Evolutionary conservation across 2,888 invertebrate genomes (phyloP), one percentile per base, ranked within the genome.

Genomic region (Chrysolina americana): DNA sequence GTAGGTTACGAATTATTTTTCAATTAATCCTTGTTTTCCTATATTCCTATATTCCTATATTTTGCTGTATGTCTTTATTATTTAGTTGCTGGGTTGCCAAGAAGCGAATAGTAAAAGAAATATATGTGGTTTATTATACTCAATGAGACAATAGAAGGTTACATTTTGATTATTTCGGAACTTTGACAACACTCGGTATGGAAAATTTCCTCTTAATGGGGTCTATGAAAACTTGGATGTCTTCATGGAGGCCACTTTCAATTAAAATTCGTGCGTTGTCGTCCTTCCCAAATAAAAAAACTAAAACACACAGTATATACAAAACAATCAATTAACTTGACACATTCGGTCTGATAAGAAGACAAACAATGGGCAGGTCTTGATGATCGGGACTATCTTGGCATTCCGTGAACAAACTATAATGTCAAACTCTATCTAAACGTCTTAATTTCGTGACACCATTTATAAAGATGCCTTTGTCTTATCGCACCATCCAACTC

Each of bases 361-460:
- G 53, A 53, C 53, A 53, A 53, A 53, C 53, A 53, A 53, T 53
- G 53, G 53, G 53, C 53, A 53, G 53, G 21, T 53, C 53, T 21
- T 53, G 53, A 53, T 21, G 53, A 53, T 17, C 53, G 53, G 21
- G 44, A 21, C 21, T 53, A 53, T 53, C 53, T 53, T 53, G 53
- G 53, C 53, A 21, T 53, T 53, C 53, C 53, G 53, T 53, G 53
- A 53, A 53, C 53, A 53, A 53, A 53, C 53, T 53, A 53, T 53
- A 53, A 53, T 53, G 53, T 53, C 53, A 53, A 53, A 53, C 53
- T 53, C 53, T 21, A 23, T 53, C 53, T 53, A 53, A 53, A 53
- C 53, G 53, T 53, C 53, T 53, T 53, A 53, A 53, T 53, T 53
- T 53, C 53, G 53, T 53, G 53, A 53, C 53, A 53, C 53, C 53